phyloP scores from a whole-genome alignment of 92 coral and sea anemone species.

The Epizoanthus fatuus region DNA sequence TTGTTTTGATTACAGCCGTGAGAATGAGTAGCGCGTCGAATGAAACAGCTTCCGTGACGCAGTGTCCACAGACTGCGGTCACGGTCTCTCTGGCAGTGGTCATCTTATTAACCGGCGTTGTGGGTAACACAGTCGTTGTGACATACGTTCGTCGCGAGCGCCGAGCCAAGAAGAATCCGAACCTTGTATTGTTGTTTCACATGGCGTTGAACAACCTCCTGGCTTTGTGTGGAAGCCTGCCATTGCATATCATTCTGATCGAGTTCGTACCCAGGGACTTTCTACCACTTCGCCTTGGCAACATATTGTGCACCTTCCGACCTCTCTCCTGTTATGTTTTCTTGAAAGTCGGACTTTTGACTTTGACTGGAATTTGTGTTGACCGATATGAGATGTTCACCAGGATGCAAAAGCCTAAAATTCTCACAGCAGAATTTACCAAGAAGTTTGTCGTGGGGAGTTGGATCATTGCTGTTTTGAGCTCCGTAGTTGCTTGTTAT shows the following conservation, averaged over 20 bases:
- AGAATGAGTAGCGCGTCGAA: slow-evolving; percentile 31
- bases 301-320: slow-evolving; percentile 10
- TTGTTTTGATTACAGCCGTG: background rate
- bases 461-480: slow-evolving; percentile 11
- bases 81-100: background rate
- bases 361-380: slow-evolving; percentile 26
- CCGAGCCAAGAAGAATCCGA: slow-evolving; percentile 27
- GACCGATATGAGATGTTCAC: slow-evolving; percentile 35
- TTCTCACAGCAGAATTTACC: slow-evolving; percentile 24
- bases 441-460: slow-evolving; percentile 6
- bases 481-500: slow-evolving; percentile 1
- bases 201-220: slow-evolving; percentile 42
- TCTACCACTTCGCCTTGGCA: slow-evolving; percentile 2
- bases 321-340: slow-evolving; percentile 23
- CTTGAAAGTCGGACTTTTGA: slow-evolving; percentile 37
- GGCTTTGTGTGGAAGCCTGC: slow-evolving; percentile 22
- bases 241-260: background rate
- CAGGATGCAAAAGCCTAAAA: slow-evolving; percentile 15
- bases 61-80: slow-evolving; percentile 26
- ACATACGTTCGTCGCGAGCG: slow-evolving; percentile 25
- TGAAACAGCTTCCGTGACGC: background rate
- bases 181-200: slow-evolving; percentile 16
- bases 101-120: slow-evolving; percentile 1
- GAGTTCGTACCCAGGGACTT: slow-evolving; percentile 7
- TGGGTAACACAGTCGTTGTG: slow-evolving; percentile 28